phyloP scores from a whole-genome alignment of 2,888 invertebrate genomes.

The Anarsia innoxiella region DNA sequence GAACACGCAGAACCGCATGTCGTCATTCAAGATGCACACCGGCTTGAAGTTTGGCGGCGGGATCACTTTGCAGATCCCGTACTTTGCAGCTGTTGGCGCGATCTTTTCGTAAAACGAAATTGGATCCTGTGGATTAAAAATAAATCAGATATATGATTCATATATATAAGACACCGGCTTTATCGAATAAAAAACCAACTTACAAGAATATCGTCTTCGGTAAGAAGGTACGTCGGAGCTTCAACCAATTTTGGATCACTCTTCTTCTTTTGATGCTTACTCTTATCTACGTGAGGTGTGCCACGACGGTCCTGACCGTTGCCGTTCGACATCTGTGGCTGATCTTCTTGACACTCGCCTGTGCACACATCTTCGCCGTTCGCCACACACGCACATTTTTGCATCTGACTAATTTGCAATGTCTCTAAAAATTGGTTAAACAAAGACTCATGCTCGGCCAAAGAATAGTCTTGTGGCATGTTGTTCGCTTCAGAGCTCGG shows the following conservation, averaged over 20 bases:
- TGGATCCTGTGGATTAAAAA: constrained; percentile 78
- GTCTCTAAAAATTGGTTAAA: not conserved
- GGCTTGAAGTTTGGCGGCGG: constrained; percentile 85
- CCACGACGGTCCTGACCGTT: not conserved
- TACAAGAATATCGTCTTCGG: constrained; percentile 83
- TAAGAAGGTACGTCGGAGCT: constrained; percentile 87
- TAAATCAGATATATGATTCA: not conserved
- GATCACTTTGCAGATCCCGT: constrained; percentile 91
- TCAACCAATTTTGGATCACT: constrained; percentile 66
- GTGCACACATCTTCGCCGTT: no score
- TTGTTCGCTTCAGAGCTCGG: not conserved
- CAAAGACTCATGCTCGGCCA: not conserved
- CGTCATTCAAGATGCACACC: constrained; percentile 87
- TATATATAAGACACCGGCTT: not conserved
- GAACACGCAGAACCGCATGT: constrained; percentile 89
- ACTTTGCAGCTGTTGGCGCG: constrained; percentile 82
- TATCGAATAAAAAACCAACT: constrained; percentile 15
- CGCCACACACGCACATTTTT: no score
- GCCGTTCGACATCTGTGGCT: not conserved
- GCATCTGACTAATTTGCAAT: not conserved
- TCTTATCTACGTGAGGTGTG: not conserved
- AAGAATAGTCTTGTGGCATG: not conserved
- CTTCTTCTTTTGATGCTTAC: not conserved
- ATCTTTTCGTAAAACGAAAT: constrained; percentile 89
- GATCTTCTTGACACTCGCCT: not conserved